These are phyloP conservation scores for Microplitis deprimator DNA, from an alignment of 2,888 invertebrate genomes.

Conservation along the genomic window DNA sequence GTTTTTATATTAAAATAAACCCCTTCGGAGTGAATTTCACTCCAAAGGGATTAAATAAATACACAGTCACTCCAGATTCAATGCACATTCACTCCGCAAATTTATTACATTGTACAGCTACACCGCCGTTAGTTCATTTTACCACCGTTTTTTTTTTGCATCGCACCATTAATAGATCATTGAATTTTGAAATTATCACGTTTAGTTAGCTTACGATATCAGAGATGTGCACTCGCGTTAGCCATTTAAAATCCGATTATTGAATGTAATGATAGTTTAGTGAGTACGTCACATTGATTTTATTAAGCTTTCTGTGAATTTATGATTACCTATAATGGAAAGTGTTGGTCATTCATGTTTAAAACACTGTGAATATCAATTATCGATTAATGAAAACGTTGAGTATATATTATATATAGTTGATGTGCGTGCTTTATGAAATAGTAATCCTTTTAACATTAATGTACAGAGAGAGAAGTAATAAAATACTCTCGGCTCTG, in stretches of 20 bases:
- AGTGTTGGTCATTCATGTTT: slow-evolving; percentile 26
- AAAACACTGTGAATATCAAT: not conserved
- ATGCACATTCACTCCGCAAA: no score
- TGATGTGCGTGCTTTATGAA: not conserved
- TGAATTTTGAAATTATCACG: slow-evolving; percentile 34
- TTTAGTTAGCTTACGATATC: slow-evolving; percentile 33
- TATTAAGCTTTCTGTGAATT: slow-evolving; percentile 46
- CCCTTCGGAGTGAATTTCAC: no score
- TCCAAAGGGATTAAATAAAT: no score
- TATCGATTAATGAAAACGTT: slow-evolving; percentile 5
- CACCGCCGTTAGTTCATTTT: no score
- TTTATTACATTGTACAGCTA: no score
- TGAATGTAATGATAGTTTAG: slow-evolving; percentile 34
- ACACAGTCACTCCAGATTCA: no score
- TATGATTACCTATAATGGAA: slow-evolving; percentile 49
- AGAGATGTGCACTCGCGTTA: slow-evolving; percentile 36
- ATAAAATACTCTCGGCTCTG: not conserved
- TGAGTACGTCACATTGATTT: slow-evolving; percentile 24
- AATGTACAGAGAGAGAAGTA: not conserved
- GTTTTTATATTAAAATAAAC: no score
- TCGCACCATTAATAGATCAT: slow-evolving; percentile 22
- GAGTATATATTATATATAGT: not conserved
- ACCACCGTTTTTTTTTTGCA: not conserved
- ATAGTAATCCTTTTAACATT: not conserved
- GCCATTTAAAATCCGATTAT: slow-evolving; percentile 39